Conservation (phyloP, 2,888 invertebrate genomes). For the Nomada goodeniana region DNA sequence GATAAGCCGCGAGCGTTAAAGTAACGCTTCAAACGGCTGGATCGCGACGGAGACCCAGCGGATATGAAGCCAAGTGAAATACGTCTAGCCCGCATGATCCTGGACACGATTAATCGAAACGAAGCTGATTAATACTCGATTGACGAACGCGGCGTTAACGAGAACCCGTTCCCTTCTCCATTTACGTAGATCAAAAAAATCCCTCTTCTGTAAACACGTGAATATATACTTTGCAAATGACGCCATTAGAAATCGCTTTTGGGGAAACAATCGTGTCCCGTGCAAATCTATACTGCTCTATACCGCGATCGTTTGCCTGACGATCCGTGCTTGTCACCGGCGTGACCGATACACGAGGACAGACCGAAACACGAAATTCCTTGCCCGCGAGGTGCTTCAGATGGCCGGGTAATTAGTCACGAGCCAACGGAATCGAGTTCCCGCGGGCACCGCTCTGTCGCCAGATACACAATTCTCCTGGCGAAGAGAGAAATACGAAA, state of each 20-base stretch:
- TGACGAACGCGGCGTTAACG: no score
- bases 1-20: constrained; percentile 25
- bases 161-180: no score
- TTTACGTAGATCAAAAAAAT: no score
- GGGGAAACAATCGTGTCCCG: no score
- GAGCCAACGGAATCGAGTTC: constrained; percentile 30
- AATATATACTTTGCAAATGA: no score
- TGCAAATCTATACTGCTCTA: no score
- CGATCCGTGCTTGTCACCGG: not conserved
- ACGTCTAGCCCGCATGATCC: not conserved
- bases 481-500: constrained; percentile 32
- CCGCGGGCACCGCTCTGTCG: constrained; percentile 24
- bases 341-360: not conserved
- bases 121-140: not conserved
- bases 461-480: constrained; percentile 27
- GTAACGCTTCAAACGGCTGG: constrained; percentile 10
- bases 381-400: constrained; percentile 11
- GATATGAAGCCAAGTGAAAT: constrained; percentile 10
- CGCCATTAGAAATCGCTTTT: no score
- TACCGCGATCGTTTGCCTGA: no score
- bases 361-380: constrained; percentile 20
- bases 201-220: no score
- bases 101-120: not conserved
- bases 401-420: constrained; percentile 37
- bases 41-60: not conserved